These are phyloP conservation scores for Amiota mariae DNA, from an alignment of 2,888 invertebrate species.

Conservation along the genomic window DNA sequence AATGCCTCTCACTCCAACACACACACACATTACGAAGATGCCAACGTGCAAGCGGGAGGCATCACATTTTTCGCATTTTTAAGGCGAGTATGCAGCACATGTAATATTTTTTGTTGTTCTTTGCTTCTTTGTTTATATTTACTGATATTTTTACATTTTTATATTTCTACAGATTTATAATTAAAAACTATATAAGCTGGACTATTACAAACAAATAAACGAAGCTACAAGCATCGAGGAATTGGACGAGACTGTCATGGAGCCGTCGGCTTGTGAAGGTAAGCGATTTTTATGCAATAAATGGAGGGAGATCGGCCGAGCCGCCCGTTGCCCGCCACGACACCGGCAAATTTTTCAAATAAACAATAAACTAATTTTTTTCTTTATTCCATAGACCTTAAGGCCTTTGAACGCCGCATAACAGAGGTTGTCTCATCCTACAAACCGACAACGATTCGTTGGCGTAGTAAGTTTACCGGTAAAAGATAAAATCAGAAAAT, in stretches of 20 bases:
- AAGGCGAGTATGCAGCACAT: no score
- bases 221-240: conserved; percentile 63
- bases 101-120: no score
- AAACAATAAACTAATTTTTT: conserved; percentile 21
- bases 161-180: no score
- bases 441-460: conserved; percentile 94
- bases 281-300: conserved; percentile 56
- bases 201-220: conserved; percentile 58
- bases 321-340: not conserved
- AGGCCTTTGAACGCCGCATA: conserved; percentile 96
- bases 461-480: conserved; percentile 86
- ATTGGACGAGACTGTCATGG: conserved; percentile 74
- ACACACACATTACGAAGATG: no score
- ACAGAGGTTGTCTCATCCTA: conserved; percentile 98
- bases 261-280: conserved; percentile 95
- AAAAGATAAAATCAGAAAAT: not conserved
- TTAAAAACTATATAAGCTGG: conserved; percentile 54
- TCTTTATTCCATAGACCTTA: conserved; percentile 83
- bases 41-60: no score
- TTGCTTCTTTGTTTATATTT: no score
- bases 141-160: no score
- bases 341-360: not conserved
- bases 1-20: no score
- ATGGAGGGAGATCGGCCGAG: not conserved
- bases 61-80: no score